These are phyloP conservation scores for Acanthochromis polyacanthus DNA, from an alignment of 2,113 vertebrate genomes.

Conservation along the genomic window DNA sequence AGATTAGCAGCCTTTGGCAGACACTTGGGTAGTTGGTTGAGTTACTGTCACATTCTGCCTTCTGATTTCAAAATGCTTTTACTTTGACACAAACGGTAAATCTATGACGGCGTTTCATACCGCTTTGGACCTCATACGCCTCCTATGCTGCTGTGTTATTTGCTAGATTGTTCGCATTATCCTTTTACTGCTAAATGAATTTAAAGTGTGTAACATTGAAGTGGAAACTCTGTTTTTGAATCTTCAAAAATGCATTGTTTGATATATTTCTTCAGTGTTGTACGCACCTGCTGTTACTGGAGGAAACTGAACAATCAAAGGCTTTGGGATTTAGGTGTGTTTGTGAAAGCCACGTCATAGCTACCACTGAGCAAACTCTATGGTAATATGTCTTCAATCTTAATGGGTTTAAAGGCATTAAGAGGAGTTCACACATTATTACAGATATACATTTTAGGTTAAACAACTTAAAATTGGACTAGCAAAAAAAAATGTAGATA, in stretches of 20 bases:
- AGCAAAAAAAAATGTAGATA: too few relatives aligned
- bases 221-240: too few relatives aligned
- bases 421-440: too few relatives aligned
- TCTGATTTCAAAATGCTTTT: slow-evolving; percentile 22
- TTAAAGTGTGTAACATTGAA: too few relatives aligned
- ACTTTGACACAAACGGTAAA: slow-evolving; percentile 23
- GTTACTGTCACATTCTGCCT: slow-evolving; percentile 9
- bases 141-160: not conserved
- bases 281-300: too few relatives aligned
- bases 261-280: too few relatives aligned
- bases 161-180: not conserved
- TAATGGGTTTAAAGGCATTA: too few relatives aligned
- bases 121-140: slow-evolving; percentile 2
- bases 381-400: not conserved
- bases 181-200: too few relatives aligned
- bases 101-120: not conserved
- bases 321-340: not conserved
- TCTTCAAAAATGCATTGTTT: too few relatives aligned
- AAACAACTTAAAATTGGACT: too few relatives aligned
- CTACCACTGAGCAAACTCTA: not conserved
- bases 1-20: slow-evolving; percentile 69
- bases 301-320: not conserved
- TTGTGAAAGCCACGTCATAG: not conserved
- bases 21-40: slow-evolving; percentile 20
- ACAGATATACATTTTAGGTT: too few relatives aligned